Base-by-base conservation (phyloP, 2,797 vertebrate species). In the Eospalax fontanierii region DNA sequence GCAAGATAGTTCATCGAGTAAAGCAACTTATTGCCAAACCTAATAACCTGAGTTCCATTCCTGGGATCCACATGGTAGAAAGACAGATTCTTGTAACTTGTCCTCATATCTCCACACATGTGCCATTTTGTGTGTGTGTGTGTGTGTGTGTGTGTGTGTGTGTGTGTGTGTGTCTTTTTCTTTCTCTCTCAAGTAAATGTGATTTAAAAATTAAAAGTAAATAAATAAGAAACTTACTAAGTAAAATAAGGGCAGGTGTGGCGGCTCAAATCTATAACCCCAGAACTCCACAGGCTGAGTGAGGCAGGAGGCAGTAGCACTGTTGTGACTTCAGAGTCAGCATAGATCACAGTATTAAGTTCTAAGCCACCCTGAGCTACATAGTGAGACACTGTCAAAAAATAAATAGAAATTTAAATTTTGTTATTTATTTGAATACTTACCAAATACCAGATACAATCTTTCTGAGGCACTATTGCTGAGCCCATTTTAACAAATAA, bases 401-500 rank as follows among this genome's bases (percentile, higher is more conserved):
- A 46, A n/a, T n/a, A 46, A 46, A 46, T 46, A 46, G 11, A 46
- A 46, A 46, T 46, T 46, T 46, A 57, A 30, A 71, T 38, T 57
- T 7, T 46, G 30, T 65, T 46, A 85, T 91, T 95, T 33, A 66
- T 75, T 74, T 87, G 59, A 93, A n/a, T 61, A 82, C n/a, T 46
- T 91, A 66, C 79, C 33, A 46, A 21, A n/a, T 93, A 16, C 40
- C 33, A 66, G 24, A 63, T 85, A 93, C 28, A 28, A 54, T 75
- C 54, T 92, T 33, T 74, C 43, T 78, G 61, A 90, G 43, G n/a
- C 24, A 46, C 50, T 80, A 46, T 91, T 59, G 65, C 43, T 66
- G 40, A 71, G 84, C 26, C 18, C 74, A 75, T 75, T 86, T 91
- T 89, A 91, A 46, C 11, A 46, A 95, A 91, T n/a, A n/a, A n/a